Percentiles rank a stretch among this genome's conserved stretches.
Evolutionary conservation across 2,113 vertebrate species (phyloP).

Genomic region (Mola mola): DNA sequence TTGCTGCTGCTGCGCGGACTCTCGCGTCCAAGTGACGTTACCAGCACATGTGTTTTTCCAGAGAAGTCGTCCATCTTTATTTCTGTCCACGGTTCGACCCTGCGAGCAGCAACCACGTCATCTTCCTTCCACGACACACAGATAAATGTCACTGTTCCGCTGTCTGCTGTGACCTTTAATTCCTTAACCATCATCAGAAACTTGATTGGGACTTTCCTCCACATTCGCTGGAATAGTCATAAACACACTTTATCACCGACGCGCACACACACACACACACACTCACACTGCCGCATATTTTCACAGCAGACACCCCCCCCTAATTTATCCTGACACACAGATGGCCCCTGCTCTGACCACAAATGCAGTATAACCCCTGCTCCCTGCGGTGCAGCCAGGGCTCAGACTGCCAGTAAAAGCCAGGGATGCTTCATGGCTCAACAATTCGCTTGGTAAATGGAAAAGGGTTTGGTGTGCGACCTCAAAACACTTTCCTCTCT

Average conservation of each 20-base stretch:
- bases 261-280: slow-evolving; percentile 39
- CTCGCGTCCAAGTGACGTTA: too few relatives aligned
- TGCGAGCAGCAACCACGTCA: too few relatives aligned
- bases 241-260: slow-evolving; percentile 26
- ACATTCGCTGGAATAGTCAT: neutral
- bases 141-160: neutral
- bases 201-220: neutral
- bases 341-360: slow-evolving; percentile 78
- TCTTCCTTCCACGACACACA: too few relatives aligned
- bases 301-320: slow-evolving; percentile 36
- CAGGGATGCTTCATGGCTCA: slow-evolving; percentile 84
- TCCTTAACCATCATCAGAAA: neutral
- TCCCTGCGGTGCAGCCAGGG: slow-evolving; percentile 77
- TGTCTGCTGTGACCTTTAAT: neutral
- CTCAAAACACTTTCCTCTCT: slow-evolving; percentile 71
- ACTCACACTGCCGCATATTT: slow-evolving; percentile 34
- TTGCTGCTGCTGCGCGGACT: too few relatives aligned
- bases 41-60: too few relatives aligned
- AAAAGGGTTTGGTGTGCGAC: slow-evolving; percentile 81
- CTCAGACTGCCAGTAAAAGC: slow-evolving; percentile 82
- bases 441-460: slow-evolving; percentile 84
- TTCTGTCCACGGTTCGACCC: too few relatives aligned
- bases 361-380: slow-evolving; percentile 80
- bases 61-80: too few relatives aligned
- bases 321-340: slow-evolving; percentile 79